phyloP scores from a whole-genome alignment of 2,113 vertebrate species.

The Halichoerus grypus region DNA sequence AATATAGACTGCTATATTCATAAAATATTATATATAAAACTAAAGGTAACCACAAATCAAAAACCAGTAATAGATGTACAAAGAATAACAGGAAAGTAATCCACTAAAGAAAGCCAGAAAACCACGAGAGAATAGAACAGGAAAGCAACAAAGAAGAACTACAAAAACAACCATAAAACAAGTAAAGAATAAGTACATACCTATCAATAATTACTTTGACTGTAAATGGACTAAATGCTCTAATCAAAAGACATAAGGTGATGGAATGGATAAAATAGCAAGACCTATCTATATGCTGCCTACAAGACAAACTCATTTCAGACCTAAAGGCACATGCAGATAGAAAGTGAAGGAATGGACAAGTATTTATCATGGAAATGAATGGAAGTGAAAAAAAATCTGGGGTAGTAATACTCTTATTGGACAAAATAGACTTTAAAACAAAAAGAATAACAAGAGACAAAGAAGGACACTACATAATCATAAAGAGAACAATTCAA shows the following conservation, averaged over 20 bases:
- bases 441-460: neutral
- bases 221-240: neutral
- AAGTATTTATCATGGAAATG: neutral
- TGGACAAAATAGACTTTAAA: neutral
- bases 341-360: neutral
- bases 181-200: neutral
- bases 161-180: neutral
- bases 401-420: neutral
- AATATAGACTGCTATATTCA: neutral
- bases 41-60: neutral
- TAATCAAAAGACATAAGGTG: neutral
- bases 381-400: neutral
- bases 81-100: neutral
- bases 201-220: neutral
- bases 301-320: neutral
- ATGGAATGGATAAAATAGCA: neutral
- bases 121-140: neutral
- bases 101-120: neutral
- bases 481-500: neutral
- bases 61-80: neutral
- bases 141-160: neutral
- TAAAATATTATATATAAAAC: neutral
- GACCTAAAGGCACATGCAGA: neutral
- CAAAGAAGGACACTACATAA: neutral
- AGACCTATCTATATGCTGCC: neutral